Evolutionary conservation across 2,888 invertebrate species (phyloP).

Genomic region (Ophonus ardosiacus): DNA sequence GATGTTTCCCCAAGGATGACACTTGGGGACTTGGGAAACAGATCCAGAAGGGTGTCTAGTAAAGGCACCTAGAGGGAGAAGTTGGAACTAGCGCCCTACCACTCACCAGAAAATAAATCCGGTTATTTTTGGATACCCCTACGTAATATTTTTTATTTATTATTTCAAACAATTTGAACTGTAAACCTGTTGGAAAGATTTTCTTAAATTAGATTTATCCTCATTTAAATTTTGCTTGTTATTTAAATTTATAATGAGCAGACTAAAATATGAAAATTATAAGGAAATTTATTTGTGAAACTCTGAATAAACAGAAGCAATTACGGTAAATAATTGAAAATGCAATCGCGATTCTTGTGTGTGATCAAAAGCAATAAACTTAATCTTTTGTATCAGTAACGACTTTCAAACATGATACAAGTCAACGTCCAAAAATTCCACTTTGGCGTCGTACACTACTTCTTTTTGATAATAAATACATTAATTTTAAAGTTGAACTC

Average conservation of each 20-base stretch:
- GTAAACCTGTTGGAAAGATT: neutral
- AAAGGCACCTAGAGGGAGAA: too few relatives aligned
- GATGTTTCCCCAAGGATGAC: too few relatives aligned
- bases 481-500: constrained; percentile 31
- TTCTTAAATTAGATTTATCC: neutral
- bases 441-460: neutral
- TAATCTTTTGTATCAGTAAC: constrained; percentile 37
- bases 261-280: neutral
- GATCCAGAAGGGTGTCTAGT: too few relatives aligned
- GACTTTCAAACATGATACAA: constrained; percentile 9
- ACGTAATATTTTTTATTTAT: too few relatives aligned
- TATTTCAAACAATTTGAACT: too few relatives aligned
- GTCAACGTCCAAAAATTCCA: constrained; percentile 24
- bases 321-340: neutral
- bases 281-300: neutral
- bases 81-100: too few relatives aligned
- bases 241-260: neutral
- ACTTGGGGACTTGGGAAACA: too few relatives aligned
- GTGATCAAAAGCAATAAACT: constrained; percentile 23
- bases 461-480: constrained; percentile 38
- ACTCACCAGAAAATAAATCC: too few relatives aligned
- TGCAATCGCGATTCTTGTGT: neutral
- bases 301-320: neutral
- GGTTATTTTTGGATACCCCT: too few relatives aligned
- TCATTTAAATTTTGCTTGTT: neutral